Evolutionary conservation across 2,797 vertebrate species (phyloP).

Genomic region (Sebastes kiyomatsui): DNA sequence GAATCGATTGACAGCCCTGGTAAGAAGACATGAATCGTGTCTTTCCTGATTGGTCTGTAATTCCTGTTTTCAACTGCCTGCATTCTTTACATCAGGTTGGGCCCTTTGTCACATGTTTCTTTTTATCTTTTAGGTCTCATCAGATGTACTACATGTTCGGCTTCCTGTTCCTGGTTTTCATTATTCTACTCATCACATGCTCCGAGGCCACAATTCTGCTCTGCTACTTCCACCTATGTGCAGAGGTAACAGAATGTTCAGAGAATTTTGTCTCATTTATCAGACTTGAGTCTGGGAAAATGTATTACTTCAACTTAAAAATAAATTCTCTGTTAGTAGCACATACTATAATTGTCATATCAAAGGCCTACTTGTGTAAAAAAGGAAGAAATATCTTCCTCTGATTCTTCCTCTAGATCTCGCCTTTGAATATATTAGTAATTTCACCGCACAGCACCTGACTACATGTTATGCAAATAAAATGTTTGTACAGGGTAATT

Average conservation of each 20-base stretch:
- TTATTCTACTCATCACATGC: slow-evolving; percentile 93
- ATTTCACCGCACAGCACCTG: neutral
- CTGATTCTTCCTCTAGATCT: neutral
- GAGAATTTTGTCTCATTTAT: neutral
- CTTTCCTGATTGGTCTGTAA: neutral
- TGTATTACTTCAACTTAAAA: neutral
- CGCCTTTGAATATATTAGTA: neutral
- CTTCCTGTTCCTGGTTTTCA: slow-evolving; percentile 93
- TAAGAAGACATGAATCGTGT: slow-evolving; percentile 62
- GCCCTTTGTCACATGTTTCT: neutral
- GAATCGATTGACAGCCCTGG: slow-evolving; percentile 29
- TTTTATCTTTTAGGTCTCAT: slow-evolving; percentile 85
- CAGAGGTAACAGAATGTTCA: slow-evolving; percentile 83
- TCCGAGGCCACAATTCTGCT: slow-evolving; percentile 92
- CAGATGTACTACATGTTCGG: slow-evolving; percentile 97
- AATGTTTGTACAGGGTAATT: neutral
- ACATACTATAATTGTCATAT: neutral
- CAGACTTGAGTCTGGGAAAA: neutral
- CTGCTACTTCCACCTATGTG: slow-evolving; percentile 94
- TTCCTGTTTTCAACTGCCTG: neutral
- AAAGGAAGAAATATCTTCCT: neutral
- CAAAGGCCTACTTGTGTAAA: neutral
- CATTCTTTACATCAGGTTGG: too few species aligned
- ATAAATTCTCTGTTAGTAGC: neutral
- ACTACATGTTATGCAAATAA: neutral